A percentile compares a stretch with the other conserved stretches of the same genome.
phyloP scores from a whole-genome alignment of 2,888 invertebrate species.

The Leptodirus hochenwartii region DNA sequence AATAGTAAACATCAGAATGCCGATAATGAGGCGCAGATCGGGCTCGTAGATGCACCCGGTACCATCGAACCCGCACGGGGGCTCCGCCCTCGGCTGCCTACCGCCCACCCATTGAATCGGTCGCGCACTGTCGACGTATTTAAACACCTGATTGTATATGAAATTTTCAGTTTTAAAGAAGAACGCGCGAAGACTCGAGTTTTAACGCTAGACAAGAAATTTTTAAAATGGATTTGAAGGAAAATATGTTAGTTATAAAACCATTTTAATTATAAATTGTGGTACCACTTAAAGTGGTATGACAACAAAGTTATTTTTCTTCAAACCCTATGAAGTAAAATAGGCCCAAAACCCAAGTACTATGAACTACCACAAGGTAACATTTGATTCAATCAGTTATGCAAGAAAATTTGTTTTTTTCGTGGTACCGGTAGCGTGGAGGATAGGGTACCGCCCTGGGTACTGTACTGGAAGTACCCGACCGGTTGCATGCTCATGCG shows the following conservation, averaged over 20 bases:
- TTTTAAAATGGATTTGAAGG: too few relatives aligned
- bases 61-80: slow-evolving; percentile 66
- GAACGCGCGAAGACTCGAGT: too few relatives aligned
- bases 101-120: slow-evolving; percentile 65
- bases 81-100: slow-evolving; percentile 55
- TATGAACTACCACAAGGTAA: background rate
- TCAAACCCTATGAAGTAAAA: background rate
- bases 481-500: slow-evolving; percentile 61
- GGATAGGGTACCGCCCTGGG: slow-evolving; percentile 28
- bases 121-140: slow-evolving; percentile 41
- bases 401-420: background rate
- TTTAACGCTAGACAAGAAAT: too few relatives aligned
- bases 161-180: too few relatives aligned
- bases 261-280: too few relatives aligned
- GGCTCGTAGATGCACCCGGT: slow-evolving; percentile 45
- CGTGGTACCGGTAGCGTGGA: slow-evolving; percentile 38
- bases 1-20: slow-evolving; percentile 42
- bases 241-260: too few relatives aligned
- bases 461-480: slow-evolving; percentile 52
- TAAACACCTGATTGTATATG: slow-evolving; percentile 35
- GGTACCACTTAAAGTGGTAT: too few relatives aligned
- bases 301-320: background rate
- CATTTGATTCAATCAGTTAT: background rate
- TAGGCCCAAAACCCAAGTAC: background rate
- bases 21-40: slow-evolving; percentile 46